These are phyloP conservation scores for Eristalis arbustorum DNA, from an alignment of 2,888 invertebrate genomes.

Conservation along the genomic window DNA sequence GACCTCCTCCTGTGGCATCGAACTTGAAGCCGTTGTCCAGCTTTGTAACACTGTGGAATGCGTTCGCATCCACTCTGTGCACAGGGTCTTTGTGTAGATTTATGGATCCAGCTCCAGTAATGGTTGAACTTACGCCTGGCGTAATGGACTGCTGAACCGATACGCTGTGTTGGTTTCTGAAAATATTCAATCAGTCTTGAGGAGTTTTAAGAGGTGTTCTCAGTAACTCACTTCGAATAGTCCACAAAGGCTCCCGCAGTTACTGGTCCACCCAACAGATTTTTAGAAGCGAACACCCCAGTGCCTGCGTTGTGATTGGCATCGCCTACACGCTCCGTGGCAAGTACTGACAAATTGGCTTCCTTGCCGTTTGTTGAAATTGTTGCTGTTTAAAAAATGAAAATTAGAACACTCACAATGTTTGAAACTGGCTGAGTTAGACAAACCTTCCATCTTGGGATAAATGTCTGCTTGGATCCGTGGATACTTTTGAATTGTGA, in stretches of 20 bases:
- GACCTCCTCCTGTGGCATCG: conserved; percentile 49
- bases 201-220: background rate
- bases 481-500: background rate
- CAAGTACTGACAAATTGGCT: conserved; percentile 8
- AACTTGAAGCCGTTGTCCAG: conserved; percentile 61
- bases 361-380: conserved; percentile 14
- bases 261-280: conserved; percentile 38
- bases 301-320: conserved; percentile 31
- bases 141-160: conserved; percentile 40
- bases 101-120: conserved; percentile 39
- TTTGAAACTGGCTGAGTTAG: background rate
- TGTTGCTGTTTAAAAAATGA: background rate
- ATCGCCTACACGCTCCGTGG: conserved; percentile 28
- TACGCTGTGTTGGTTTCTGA: conserved; percentile 51
- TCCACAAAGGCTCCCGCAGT: conserved; percentile 40
- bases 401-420: background rate
- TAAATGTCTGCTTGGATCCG: background rate
- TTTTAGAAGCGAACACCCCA: conserved; percentile 45
- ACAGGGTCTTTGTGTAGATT: conserved; percentile 42
- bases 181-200: background rate
- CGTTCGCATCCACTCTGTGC: conserved; percentile 57
- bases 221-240: conserved; percentile 24
- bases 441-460: background rate
- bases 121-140: conserved; percentile 37
- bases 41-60: conserved; percentile 53